phyloP scores from a whole-genome alignment of 2,113 vertebrate genomes.

The Halcyon malimbica region DNA sequence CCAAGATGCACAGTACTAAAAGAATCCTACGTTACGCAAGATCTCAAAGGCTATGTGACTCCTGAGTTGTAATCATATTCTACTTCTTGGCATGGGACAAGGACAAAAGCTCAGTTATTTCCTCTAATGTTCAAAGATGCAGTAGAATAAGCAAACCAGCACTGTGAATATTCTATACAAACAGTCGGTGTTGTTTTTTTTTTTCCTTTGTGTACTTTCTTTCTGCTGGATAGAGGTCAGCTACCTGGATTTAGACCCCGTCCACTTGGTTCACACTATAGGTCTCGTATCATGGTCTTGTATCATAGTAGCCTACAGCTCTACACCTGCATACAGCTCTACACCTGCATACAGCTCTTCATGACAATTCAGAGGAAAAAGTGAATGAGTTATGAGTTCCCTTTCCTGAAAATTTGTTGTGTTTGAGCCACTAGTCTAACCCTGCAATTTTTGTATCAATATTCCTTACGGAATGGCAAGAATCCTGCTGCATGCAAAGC shows the following conservation, averaged over 20 bases:
- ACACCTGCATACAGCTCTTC: background rate
- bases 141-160: background rate
- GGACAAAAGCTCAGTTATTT: background rate
- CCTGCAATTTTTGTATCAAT: background rate
- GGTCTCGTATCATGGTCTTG: background rate
- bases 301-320: background rate
- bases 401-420: background rate
- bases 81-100: background rate
- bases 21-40: background rate
- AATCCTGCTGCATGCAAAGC: background rate
- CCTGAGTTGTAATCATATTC: background rate
- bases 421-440: background rate
- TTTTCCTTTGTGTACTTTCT: background rate
- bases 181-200: background rate
- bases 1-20: background rate
- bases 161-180: background rate
- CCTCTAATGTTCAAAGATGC: background rate
- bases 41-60: background rate
- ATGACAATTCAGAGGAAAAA: background rate
- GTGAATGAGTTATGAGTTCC: background rate
- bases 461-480: background rate
- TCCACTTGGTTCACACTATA: background rate
- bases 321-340: no score
- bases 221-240: background rate
- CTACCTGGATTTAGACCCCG: background rate